Conservation (phyloP, 2,797 vertebrate species). For the Falco novaeseelandiae region DNA sequence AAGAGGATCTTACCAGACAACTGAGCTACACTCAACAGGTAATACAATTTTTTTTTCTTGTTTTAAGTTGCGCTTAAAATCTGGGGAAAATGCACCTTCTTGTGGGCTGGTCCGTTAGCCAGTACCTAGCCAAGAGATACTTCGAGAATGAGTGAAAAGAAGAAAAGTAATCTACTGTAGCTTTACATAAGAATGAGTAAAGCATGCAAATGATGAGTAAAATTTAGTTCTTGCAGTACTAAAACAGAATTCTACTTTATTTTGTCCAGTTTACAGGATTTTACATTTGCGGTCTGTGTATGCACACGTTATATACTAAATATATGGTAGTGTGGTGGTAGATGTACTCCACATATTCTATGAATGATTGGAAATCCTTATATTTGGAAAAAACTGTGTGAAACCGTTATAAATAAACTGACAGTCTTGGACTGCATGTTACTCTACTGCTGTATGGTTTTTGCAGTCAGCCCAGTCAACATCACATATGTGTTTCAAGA, state of each 20-base stretch:
- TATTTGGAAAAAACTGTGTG: background rate
- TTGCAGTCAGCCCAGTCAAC: background rate
- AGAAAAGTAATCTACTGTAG: background rate
- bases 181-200: background rate
- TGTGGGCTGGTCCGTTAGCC: background rate
- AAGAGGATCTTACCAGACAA: conserved; percentile 88
- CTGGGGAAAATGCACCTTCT: background rate
- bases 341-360: background rate
- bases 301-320: background rate
- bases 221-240: background rate
- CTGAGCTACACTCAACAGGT: conserved; percentile 91
- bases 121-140: background rate
- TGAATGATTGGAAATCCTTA: background rate
- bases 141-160: background rate
- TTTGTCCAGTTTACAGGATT: background rate
- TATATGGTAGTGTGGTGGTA: background rate
- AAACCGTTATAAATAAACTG: background rate
- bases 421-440: background rate
- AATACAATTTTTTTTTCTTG: background rate
- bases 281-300: background rate
- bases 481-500: background rate
- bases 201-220: background rate
- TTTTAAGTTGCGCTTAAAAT: background rate
- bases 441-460: background rate
- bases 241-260: background rate